These are phyloP conservation scores for Diuraphis noxia DNA, from an alignment of 1,140 invertebrate species.

Conservation along the genomic window DNA sequence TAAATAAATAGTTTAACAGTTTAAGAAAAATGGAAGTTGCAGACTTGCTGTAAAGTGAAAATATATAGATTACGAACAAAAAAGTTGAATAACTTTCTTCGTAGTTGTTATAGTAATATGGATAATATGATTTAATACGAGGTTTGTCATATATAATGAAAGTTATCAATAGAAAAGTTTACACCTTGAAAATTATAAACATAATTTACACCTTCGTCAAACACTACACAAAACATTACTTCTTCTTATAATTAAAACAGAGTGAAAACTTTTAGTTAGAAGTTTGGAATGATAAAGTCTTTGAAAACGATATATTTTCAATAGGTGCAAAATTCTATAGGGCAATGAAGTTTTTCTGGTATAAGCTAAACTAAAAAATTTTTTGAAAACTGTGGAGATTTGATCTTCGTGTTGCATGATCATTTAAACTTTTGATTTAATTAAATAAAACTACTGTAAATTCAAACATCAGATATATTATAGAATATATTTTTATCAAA, in stretches of 20 bases:
- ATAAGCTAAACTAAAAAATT: neutral
- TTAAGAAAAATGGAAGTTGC: neutral
- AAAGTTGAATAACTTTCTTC: neutral
- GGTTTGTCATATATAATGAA: neutral
- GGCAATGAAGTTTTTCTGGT: neutral
- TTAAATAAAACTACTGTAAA: neutral
- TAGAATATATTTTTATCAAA: neutral
- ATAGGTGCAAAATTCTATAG: neutral
- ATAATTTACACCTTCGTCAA: neutral
- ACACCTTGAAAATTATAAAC: neutral
- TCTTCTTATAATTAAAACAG: neutral
- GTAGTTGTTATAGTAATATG: neutral
- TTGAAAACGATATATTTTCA: neutral
- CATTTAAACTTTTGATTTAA: neutral
- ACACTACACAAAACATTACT: neutral
- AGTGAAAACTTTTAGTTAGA: neutral
- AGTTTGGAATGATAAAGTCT: neutral
- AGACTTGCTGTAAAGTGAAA: neutral
- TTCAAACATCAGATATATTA: neutral
- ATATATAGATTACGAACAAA: neutral
- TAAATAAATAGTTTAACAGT: too few relatives aligned
- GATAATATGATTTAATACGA: neutral
- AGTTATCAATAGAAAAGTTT: constrained; percentile 16
- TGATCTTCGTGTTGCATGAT: neutral
- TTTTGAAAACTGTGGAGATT: neutral